Base-by-base conservation (phyloP, 2,888 invertebrate species). In the Brenthis daphne region DNA sequence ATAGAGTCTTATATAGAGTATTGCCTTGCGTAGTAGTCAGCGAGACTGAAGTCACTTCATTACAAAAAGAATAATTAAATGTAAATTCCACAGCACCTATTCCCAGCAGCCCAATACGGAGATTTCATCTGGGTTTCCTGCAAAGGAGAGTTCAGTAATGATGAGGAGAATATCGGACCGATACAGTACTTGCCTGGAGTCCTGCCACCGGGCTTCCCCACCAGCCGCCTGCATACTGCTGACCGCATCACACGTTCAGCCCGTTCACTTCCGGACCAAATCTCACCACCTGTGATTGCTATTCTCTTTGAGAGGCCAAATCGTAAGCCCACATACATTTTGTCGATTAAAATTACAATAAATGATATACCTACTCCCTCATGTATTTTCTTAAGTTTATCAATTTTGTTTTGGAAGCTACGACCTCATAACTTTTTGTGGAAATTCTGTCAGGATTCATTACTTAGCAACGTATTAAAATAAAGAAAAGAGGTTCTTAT, bases 81-180 rank as follows among this genome's bases (percentile, higher is more conserved):
- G 16, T 53, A n/a, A n/a, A n/a, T 20, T 66, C 43, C 43, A 4
- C 77, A 90, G 90, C 81, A 80, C 13, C 82, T 82, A 58, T 81
- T 79, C 1, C 89, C 90, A 12, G 88, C 87, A 0, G 80, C 85
- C 51, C 81, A 83, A 3, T 81, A 90, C 85, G 93, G 93, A 0
- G 92, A 95, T 77, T 94, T 94, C 89, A 92, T 98, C 51, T 98
- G 97, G 95, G 94, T 98, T 24, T 95, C 96, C 12, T 98, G 98
- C 84, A 92, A 94, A 51, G 98, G 98, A 20, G 96, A 96, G 86
- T 95, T 94, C 80, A 92, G 94, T 63, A 93, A 95, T 0, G 98
- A 98, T 84, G 93, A 94, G 82, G 98, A 98, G 86, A 95, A 95
- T 83, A 92, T 97, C 65, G 96, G 96, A 0, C 90, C 94, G 1